A percentile compares a stretch with the other conserved stretches of the same genome.
These are phyloP conservation scores for Xestia c-nigrum DNA, from an alignment of 2,888 invertebrate genomes.

Conservation along the genomic window DNA sequence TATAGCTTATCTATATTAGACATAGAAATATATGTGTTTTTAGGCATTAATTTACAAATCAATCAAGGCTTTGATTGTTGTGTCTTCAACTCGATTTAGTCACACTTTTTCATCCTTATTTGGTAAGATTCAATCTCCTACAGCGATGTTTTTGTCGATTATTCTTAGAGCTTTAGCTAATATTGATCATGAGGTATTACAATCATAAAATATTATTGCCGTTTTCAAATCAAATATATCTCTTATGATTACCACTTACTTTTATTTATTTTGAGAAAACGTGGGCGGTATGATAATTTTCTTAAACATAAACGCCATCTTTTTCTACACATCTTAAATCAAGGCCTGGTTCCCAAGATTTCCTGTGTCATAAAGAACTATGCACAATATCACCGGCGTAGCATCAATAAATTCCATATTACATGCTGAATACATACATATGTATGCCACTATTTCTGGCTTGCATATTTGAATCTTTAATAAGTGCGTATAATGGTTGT, in stretches of 20 bases:
- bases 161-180: slow-evolving; percentile 11
- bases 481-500: slow-evolving; percentile 65
- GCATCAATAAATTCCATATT: slow-evolving; percentile 63
- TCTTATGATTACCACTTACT: slow-evolving; percentile 43
- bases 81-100: slow-evolving; percentile 24
- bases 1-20: not conserved
- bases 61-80: slow-evolving; percentile 54
- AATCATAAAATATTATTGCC: slow-evolving; percentile 35
- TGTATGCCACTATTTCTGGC: slow-evolving; percentile 68
- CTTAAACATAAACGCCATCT: slow-evolving; percentile 23
- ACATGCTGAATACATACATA: slow-evolving; percentile 57
- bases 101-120: not conserved
- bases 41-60: slow-evolving; percentile 43
- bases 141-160: not conserved
- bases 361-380: slow-evolving; percentile 63
- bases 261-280: slow-evolving; percentile 43
- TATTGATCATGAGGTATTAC: not conserved
- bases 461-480: slow-evolving; percentile 75
- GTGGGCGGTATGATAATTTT: slow-evolving; percentile 60
- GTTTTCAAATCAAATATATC: slow-evolving; percentile 34
- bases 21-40: slow-evolving; percentile 31
- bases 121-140: not conserved
- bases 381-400: slow-evolving; percentile 57
- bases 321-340: slow-evolving; percentile 61
- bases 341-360: slow-evolving; percentile 60